Evolutionary conservation across 2,113 vertebrate genomes (phyloP), one percentile per base, ranked within the genome.

Genomic region (Barnardius zonarius): DNA sequence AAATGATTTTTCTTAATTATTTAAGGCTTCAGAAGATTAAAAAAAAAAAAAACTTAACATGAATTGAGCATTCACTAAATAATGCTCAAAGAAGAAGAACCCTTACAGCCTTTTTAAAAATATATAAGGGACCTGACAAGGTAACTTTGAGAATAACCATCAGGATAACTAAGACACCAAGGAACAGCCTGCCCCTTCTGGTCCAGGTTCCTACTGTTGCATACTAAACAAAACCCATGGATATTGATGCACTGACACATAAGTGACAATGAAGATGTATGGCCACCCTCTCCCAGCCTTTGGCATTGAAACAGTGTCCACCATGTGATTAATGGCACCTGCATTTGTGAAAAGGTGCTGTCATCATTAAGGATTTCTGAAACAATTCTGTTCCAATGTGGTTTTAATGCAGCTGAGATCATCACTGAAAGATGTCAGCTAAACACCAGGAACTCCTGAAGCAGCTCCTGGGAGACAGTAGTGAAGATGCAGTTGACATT

Each of bases 1-100:
- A 95, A 94, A 88, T 43, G 48, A 91, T 81, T 95, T 95, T 92
- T 87, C 82, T 91, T 91, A 84, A 92, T 96, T 95, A 96, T 92
- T 94, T 88, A 91, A 94, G 62, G 37, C 35, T 83, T 87, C 59
- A 74, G 68, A 64, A 55, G 39, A 82, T 83, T 83, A 3, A 43
- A 52, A 46, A 72, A 74, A 57, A 33, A 74, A 57, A 33, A n/a
- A 48, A 17, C 51, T 86, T 82, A 64, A 77, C 28, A 31, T 12
- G 69, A 95, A 73, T 44, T 39, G 63, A 84, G 39, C 39, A 59
- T 22, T n/a, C 35, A 44, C 18, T 75, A 90, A 91, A 88, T 92
- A 70, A 28, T 35, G 84, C 49, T 91, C 83, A 81, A 19, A 64
- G 59, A 88, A 73, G 55, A 39, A 74, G 35, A 73, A 49, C 30